phyloP scores from a whole-genome alignment of 2,113 vertebrate genomes.

The Mustela nigripes region DNA sequence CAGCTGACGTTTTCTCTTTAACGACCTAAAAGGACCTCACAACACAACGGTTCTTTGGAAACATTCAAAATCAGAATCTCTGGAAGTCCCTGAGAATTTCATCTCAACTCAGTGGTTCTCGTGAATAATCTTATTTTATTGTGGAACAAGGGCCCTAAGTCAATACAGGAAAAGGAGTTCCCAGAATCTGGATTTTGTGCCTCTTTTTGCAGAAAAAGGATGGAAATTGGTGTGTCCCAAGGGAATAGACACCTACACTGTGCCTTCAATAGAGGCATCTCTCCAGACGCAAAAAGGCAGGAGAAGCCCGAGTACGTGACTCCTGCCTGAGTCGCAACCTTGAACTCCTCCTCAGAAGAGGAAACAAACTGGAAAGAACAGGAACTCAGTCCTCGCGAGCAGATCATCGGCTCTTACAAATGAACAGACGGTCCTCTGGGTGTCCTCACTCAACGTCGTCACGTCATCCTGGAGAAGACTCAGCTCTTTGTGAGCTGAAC shows the following conservation, averaged over 20 bases:
- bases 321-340: not conserved
- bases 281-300: not conserved
- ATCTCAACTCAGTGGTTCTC: not conserved
- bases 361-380: not conserved
- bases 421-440: not conserved
- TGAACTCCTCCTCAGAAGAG: not conserved
- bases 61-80: not conserved
- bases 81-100: not conserved
- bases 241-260: accelerated
- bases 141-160: not conserved
- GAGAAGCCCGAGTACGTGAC: accelerated
- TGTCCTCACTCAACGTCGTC: not conserved
- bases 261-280: not conserved
- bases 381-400: not conserved
- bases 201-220: not conserved
- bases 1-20: not conserved
- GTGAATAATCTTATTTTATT: not conserved
- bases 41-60: no score
- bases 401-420: not conserved
- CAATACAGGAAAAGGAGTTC: not conserved
- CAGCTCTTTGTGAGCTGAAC: not conserved
- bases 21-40: not conserved
- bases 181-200: no score
- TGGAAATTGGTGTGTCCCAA: not conserved
- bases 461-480: not conserved